Percentiles rank a stretch among this genome's conserved stretches.
phyloP scores from a whole-genome alignment of 2,888 invertebrate genomes.

The Macrophya alboannulata region DNA sequence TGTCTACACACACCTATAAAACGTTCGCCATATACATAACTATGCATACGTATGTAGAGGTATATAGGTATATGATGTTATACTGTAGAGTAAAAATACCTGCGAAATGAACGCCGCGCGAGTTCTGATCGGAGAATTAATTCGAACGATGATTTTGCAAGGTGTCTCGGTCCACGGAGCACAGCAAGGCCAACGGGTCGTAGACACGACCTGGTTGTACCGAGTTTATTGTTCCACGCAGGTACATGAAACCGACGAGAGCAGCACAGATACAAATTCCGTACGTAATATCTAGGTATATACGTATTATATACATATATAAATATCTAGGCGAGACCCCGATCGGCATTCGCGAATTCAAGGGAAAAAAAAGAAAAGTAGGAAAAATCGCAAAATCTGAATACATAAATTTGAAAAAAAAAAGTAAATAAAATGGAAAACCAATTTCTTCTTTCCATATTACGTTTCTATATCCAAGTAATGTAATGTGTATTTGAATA shows the following conservation, averaged over 20 bases:
- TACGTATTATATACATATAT: not conserved
- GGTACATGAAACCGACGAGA: not conserved
- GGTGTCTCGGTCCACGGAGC: conserved; percentile 73
- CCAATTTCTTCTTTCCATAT: no score
- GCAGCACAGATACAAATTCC: not conserved
- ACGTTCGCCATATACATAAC: no score
- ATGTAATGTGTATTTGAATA: no score
- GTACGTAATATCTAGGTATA: not conserved
- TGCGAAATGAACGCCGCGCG: not conserved
- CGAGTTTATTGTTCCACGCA: conserved; percentile 58
- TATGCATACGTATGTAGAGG: not conserved
- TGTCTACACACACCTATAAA: not conserved
- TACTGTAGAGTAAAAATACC: not conserved
- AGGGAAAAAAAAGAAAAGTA: not conserved
- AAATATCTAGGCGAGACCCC: not conserved
- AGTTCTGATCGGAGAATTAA: conserved; percentile 66
- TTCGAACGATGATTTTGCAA: conserved; percentile 67
- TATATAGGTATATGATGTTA: not conserved
- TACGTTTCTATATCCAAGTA: no score
- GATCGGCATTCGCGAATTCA: not conserved
- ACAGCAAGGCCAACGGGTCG: conserved; percentile 74
- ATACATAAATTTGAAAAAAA: not conserved
- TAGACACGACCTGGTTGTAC: conserved; percentile 69
- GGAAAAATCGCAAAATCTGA: not conserved
- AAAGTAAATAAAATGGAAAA: not conserved